phyloP scores from a whole-genome alignment of 2,888 invertebrate genomes.

The Drosophila trichaetosa region DNA sequence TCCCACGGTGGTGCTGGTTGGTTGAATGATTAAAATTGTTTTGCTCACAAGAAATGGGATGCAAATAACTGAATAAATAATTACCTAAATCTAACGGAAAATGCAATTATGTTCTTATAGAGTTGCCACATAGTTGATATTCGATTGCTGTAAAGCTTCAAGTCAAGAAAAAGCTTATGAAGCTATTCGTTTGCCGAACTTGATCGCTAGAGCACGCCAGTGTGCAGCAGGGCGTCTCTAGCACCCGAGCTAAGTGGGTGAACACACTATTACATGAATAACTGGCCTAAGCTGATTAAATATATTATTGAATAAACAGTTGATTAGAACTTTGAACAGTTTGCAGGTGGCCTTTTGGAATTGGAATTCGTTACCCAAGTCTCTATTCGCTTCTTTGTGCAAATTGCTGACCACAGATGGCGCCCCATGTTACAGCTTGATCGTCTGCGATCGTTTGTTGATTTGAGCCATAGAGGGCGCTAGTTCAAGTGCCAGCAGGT shows the following conservation, averaged over 20 bases:
- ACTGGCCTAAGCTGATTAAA: background rate
- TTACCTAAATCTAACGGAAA: background rate
- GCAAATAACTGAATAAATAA: slow-evolving; percentile 28
- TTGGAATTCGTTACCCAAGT: background rate
- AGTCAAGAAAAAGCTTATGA: background rate
- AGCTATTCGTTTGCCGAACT: background rate
- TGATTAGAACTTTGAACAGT: background rate
- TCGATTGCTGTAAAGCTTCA: background rate
- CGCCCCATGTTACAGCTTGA: background rate
- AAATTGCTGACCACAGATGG: background rate
- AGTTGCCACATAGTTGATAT: background rate
- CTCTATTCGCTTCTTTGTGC: background rate
- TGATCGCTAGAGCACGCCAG: background rate
- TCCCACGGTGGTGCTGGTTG: slow-evolving; percentile 65
- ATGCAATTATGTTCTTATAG: background rate
- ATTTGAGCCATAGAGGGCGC: slow-evolving; percentile 21
- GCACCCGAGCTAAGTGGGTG: background rate
- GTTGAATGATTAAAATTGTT: slow-evolving; percentile 62
- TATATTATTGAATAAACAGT: background rate
- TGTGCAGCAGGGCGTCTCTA: background rate
- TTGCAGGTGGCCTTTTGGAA: background rate
- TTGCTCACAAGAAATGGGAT: background rate
- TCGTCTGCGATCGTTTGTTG: background rate
- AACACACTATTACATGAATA: background rate
- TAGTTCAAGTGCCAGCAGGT: slow-evolving; percentile 37